These are phyloP conservation scores for Cremastinae sp. DNA, from an alignment of 2,888 invertebrate genomes.

Conservation along the genomic window DNA sequence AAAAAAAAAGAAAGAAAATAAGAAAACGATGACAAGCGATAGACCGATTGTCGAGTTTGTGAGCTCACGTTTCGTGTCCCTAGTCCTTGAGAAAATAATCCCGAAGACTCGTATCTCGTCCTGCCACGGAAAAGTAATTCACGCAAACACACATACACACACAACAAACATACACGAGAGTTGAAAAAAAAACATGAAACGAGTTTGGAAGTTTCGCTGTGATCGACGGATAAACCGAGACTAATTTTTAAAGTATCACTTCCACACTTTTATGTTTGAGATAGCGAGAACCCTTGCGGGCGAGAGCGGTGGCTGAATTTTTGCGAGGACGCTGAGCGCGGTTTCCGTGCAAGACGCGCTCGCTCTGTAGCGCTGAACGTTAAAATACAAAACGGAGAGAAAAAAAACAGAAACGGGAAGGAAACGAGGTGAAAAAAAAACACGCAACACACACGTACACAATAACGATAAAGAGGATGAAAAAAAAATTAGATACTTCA, in stretches of 20 bases:
- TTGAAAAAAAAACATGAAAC: background rate
- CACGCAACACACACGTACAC: no score
- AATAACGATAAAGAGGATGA: slow-evolving; percentile 5
- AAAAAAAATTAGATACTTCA: slow-evolving; percentile 74
- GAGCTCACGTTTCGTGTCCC: slow-evolving; percentile 9
- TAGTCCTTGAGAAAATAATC: slow-evolving; percentile 7
- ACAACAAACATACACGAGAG: no score
- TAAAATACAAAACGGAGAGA: slow-evolving; percentile 39
- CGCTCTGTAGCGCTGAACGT: slow-evolving; percentile 62
- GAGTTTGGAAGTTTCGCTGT: slow-evolving; percentile 8
- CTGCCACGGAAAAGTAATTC: slow-evolving; percentile 18
- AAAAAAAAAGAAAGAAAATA: slow-evolving; percentile 11
- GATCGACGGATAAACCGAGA: slow-evolving; percentile 54
- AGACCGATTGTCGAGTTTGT: background rate
- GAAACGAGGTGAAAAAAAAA: no score
- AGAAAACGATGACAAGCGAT: slow-evolving; percentile 1
- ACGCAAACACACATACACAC: background rate
- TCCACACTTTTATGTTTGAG: background rate
- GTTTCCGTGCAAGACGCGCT: slow-evolving; percentile 23
- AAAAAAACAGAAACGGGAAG: slow-evolving; percentile 18
- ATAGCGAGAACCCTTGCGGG: background rate
- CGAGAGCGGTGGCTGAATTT: background rate
- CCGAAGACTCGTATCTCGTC: slow-evolving; percentile 30
- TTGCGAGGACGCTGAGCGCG: background rate
- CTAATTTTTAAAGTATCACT: background rate